Evolutionary conservation across 2,797 vertebrate species (phyloP).

Genomic region (Orestias chungarensis): DNA sequence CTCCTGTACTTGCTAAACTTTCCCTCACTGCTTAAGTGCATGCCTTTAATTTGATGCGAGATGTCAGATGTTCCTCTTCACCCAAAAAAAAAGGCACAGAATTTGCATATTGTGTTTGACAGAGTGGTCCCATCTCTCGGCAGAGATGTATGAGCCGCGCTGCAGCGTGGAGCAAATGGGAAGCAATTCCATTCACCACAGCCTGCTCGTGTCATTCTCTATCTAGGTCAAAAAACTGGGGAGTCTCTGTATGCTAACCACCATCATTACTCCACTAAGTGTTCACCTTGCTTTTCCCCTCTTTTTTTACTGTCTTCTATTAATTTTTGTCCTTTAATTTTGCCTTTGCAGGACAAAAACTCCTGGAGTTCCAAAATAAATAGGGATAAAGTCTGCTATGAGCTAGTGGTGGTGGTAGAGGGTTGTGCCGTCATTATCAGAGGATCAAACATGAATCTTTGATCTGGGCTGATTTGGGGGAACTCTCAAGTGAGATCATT

Average conservation of each 20-base stretch:
- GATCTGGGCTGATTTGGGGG: slow-evolving; percentile 60
- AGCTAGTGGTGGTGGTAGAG: slow-evolving; percentile 12
- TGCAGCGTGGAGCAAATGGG: slow-evolving; percentile 55
- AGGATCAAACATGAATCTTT: slow-evolving; percentile 64
- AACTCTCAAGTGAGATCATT: slow-evolving; percentile 72
- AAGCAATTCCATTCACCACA: slow-evolving; percentile 59
- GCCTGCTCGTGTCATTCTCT: slow-evolving; percentile 57
- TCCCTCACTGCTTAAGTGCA: slow-evolving; percentile 17
- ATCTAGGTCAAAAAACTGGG: slow-evolving; percentile 69
- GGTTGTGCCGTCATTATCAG: slow-evolving; percentile 57
- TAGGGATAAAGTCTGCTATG: neutral
- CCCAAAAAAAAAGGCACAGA: slow-evolving; percentile 33
- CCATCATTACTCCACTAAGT: slow-evolving; percentile 62
- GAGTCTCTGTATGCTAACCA: slow-evolving; percentile 58
- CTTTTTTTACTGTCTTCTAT: slow-evolving; percentile 7
- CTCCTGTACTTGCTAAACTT: slow-evolving; percentile 26
- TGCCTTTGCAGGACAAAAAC: slow-evolving; percentile 31
- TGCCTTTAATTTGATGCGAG: slow-evolving; percentile 41
- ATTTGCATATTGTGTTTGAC: slow-evolving; percentile 67
- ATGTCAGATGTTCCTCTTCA: slow-evolving; percentile 41
- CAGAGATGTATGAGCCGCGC: slow-evolving; percentile 48
- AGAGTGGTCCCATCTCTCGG: slow-evolving; percentile 44
- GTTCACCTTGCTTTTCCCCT: slow-evolving; percentile 41
- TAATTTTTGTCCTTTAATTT: neutral
- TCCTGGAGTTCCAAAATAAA: slow-evolving; percentile 7